Base-by-base conservation (phyloP, 2,797 vertebrate genomes). In the Gymnoscopelus microlampas region DNA sequence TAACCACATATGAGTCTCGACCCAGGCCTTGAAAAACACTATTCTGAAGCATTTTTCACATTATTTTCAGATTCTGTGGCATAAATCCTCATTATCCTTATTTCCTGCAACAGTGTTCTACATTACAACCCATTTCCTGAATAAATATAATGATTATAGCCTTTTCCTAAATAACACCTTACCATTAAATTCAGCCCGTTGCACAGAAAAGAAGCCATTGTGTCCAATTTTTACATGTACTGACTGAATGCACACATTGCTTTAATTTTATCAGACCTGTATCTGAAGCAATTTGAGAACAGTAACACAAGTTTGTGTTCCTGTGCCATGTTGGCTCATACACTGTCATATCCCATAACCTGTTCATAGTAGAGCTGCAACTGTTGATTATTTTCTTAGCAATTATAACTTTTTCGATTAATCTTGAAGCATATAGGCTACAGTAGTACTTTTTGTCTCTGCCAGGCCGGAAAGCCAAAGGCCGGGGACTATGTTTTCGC, bases 91-190 rank as follows among this genome's bases (percentile, higher is more conserved):
- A 87, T 89, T 87, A 86, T 84, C 73, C 60, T 60, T 71, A 79
- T 83, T 85, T 87, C 77, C 80, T 82, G 39, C 60, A 67, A 71
- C 59, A 78, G 65, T 84, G 74, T 55, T 75, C 71, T 80, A 62
- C 74, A 66, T 63, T 66, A 73, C 61, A 73, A 84, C 76, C 19
- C 59, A 78, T 81, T 87, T 90, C 83, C 86, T 84, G 73, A 79
- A 76, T 81, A 84, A 87, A 88, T 88, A 86, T 70, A 59, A 84
- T 86, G 66, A 90, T 89, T 90, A 79, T 13, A 74, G 81, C 73
- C 78, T 83, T 88, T 90, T 90, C 86, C 85, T 74, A 78, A 86
- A 85, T 77, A 83, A 75, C 78, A 80, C 68, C 57, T 78, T 49
- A 74, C 74, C 87, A 85, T 87, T 87, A 79, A 68, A 80, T 85